These are phyloP conservation scores for Zosterops hypoxanthus DNA, from an alignment of 2,113 vertebrate genomes.

Conservation along the genomic window DNA sequence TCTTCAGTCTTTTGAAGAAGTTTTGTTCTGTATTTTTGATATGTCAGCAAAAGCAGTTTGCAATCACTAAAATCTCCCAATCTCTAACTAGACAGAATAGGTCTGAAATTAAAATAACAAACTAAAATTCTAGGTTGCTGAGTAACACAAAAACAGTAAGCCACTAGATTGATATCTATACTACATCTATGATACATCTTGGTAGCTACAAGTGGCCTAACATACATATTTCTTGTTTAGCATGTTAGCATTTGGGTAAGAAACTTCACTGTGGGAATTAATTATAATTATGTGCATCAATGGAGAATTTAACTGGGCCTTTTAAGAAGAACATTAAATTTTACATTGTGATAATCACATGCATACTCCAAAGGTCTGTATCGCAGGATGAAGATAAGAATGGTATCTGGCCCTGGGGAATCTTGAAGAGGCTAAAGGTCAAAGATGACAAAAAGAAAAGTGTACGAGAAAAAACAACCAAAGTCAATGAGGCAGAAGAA, in stretches of 20 bases:
- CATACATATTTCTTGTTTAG: background rate
- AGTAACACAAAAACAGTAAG: background rate
- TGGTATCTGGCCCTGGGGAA: constrained; percentile 76
- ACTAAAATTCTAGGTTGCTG: background rate
- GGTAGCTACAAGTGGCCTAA: background rate
- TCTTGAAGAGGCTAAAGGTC: constrained; percentile 87
- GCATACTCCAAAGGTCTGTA: constrained; percentile 78
- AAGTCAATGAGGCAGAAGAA: constrained; percentile 81
- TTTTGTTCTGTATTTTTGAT: background rate
- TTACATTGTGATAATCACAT: constrained; percentile 69
- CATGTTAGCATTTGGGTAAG: background rate
- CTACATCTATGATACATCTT: background rate
- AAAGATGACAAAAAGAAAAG: constrained; percentile 86
- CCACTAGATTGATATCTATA: background rate
- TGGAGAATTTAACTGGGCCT: background rate
- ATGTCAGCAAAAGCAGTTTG: background rate
- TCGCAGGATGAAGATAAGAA: constrained; percentile 78
- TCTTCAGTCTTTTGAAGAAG: background rate
- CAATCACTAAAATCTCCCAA: background rate
- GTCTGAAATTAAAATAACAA: background rate
- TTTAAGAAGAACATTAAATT: background rate
- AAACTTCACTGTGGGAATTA: background rate
- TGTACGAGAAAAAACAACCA: constrained; percentile 69
- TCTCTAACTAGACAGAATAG: background rate
- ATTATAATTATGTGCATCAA: background rate